A percentile compares a stretch with the other conserved stretches of the same genome.
Conservation (phyloP, 2,113 vertebrate species). For the Apus apus region DNA sequence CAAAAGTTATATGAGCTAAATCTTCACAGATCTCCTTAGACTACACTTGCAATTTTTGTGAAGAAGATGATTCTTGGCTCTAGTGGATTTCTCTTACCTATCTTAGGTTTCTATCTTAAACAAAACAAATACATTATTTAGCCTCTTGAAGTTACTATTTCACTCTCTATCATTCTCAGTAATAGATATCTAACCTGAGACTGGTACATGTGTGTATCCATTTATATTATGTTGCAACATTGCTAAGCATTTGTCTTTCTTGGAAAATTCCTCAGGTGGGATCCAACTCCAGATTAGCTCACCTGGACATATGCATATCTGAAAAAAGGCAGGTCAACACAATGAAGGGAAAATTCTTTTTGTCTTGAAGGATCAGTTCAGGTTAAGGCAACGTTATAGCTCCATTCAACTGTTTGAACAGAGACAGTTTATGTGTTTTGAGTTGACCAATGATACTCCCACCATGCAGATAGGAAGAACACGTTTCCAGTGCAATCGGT, state of each 20-base stretch:
- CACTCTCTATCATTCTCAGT: background rate
- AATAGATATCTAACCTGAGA: background rate
- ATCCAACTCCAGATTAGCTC: background rate
- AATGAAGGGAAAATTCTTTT: background rate
- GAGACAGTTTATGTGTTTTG: background rate
- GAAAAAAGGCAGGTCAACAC: background rate
- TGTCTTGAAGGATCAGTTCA: background rate
- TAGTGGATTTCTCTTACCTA: background rate
- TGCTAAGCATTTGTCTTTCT: background rate
- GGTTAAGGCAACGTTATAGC: background rate
- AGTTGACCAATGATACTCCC: background rate
- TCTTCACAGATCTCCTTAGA: background rate
- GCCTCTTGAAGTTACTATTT: background rate
- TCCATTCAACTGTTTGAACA: background rate
- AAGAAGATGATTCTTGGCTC: background rate
- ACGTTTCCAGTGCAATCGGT: background rate
- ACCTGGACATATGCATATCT: background rate
- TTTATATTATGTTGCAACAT: background rate
- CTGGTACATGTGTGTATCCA: accelerated
- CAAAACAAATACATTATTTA: background rate
- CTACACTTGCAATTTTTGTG: background rate
- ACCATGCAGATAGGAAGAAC: background rate
- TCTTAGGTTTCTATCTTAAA: background rate
- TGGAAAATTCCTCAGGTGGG: background rate
- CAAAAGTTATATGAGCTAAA: background rate